Conservation (phyloP, 2,797 vertebrate genomes). For the Chaenodraco wilsoni region DNA sequence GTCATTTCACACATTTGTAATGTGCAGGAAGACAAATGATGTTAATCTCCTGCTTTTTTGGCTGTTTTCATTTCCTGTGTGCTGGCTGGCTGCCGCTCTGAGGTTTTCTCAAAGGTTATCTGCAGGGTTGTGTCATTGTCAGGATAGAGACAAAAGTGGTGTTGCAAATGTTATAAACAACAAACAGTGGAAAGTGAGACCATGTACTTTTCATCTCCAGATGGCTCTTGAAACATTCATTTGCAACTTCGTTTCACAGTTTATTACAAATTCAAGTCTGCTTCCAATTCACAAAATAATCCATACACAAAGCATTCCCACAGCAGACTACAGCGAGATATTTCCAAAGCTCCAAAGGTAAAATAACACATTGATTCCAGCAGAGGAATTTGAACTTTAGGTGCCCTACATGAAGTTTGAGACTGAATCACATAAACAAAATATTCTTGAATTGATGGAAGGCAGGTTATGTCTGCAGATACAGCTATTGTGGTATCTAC, state of each 20-base stretch:
- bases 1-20: constrained; percentile 67
- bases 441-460: neutral
- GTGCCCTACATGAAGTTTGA: neutral
- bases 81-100: constrained; percentile 23
- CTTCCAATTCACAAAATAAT: constrained; percentile 2
- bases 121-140: constrained; percentile 30
- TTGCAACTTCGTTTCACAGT: constrained; percentile 5
- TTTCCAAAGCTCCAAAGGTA: neutral
- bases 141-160: constrained; percentile 33
- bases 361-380: neutral
- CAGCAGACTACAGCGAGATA: neutral
- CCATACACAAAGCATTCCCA: neutral
- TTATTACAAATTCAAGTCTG: constrained; percentile 6
- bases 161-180: constrained; percentile 28
- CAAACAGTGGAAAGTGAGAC: constrained; percentile 41
- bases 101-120: constrained; percentile 44
- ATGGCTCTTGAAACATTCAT: constrained; percentile 13
- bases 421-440: neutral
- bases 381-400: neutral
- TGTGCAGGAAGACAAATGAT: constrained; percentile 64
- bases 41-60: constrained; percentile 22
- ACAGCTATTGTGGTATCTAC: neutral
- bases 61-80: constrained; percentile 36
- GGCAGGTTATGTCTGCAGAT: neutral
- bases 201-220: constrained; percentile 35